Conservation (phyloP, 2,888 invertebrate genomes). For the Ptychoptera albimana region DNA sequence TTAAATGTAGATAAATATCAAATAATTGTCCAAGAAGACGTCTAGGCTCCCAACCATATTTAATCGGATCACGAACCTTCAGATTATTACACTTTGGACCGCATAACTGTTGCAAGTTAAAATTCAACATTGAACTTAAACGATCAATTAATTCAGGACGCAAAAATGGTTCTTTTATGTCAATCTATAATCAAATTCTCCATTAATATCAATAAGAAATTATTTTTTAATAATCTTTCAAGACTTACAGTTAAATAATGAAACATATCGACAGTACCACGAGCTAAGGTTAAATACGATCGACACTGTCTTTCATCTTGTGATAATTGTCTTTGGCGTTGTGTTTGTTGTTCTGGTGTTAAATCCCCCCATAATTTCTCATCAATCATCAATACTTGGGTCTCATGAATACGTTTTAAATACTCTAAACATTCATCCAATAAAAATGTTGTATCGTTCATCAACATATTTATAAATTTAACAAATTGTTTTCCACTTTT, state of each 20-base stretch:
- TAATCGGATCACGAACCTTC: constrained; percentile 82
- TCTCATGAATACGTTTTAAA: constrained; percentile 71
- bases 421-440: constrained; percentile 91
- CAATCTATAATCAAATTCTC: constrained; percentile 30
- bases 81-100: constrained; percentile 90
- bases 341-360: constrained; percentile 52
- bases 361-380: constrained; percentile 48
- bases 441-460: constrained; percentile 95
- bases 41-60: constrained; percentile 96
- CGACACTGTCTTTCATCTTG: constrained; percentile 79
- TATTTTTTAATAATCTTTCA: not conserved
- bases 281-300: constrained; percentile 77
- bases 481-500: constrained; percentile 85
- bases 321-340: constrained; percentile 57
- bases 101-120: constrained; percentile 90
- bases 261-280: constrained; percentile 97
- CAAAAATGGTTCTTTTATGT: constrained; percentile 89
- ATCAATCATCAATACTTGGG: constrained; percentile 70
- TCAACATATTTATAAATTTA: constrained; percentile 89
- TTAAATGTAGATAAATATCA: constrained; percentile 92
- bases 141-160: constrained; percentile 85
- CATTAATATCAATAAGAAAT: not conserved
- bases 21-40: constrained; percentile 80
- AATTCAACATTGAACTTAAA: constrained; percentile 95
- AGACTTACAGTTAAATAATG: constrained; percentile 68